Conservation (phyloP, 2,113 vertebrate species). For the Oncorhynchus clarkii region DNA sequence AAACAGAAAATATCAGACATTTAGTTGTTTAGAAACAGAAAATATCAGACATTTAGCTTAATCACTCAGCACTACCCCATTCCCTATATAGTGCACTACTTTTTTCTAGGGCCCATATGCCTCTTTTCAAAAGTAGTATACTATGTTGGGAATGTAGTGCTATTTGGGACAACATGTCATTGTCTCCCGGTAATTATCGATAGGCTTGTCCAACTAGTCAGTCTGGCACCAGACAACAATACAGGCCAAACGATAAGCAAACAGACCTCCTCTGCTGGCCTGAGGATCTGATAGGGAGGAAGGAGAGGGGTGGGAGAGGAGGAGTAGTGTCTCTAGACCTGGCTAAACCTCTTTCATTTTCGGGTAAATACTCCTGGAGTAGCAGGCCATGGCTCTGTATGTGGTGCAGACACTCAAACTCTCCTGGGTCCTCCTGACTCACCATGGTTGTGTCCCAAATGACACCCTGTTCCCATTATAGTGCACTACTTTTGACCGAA, state of each 20-base stretch:
- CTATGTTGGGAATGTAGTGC: too few relatives aligned
- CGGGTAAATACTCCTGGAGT: not conserved
- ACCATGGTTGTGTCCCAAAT: not conserved
- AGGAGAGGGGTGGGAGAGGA: not conserved
- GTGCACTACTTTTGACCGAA: too few relatives aligned
- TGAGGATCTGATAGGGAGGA: conserved; percentile 1
- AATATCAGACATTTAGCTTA: too few relatives aligned
- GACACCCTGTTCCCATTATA: too few relatives aligned
- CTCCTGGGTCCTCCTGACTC: not conserved
- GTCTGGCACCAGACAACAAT: conserved; percentile 19
- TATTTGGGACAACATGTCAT: conserved; percentile 8
- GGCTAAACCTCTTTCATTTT: conserved; percentile 12
- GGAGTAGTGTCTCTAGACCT: conserved; percentile 18
- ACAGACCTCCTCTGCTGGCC: conserved; percentile 3
- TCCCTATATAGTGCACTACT: too few relatives aligned
- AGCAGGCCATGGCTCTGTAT: conserved; percentile 3
- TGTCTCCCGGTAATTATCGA: conserved; percentile 31
- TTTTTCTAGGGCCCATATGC: not conserved
- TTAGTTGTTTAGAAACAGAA: too few relatives aligned
- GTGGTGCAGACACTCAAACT: not conserved
- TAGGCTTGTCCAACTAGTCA: not conserved
- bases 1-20: too few relatives aligned
- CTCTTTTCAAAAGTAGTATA: too few relatives aligned
- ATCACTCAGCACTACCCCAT: too few relatives aligned
- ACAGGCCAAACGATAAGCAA: conserved; percentile 18